Evolutionary conservation across 2,888 invertebrate species (phyloP).

Genomic region (Spodoptera littoralis): DNA sequence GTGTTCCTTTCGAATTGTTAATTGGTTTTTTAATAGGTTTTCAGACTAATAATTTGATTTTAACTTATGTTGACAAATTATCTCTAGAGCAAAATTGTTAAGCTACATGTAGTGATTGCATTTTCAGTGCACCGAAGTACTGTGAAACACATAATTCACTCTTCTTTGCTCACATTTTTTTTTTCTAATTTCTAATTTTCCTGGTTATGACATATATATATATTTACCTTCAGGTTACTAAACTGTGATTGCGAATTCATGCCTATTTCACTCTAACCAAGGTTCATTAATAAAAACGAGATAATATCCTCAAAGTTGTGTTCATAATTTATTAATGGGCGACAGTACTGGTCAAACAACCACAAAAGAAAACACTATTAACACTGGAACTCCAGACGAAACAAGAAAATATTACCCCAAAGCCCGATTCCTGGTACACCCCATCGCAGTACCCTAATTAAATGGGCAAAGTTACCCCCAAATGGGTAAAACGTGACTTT

Average conservation of each 20-base stretch:
- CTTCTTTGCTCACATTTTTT: no score
- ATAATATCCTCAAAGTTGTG: no score
- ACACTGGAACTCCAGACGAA: slow-evolving; percentile 37
- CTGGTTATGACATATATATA: no score
- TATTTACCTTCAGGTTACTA: no score
- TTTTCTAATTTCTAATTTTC: no score
- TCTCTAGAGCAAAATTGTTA: no score
- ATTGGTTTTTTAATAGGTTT: slow-evolving; percentile 4
- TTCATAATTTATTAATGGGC: not conserved
- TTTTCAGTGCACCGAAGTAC: no score
- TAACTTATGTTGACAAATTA: not conserved
- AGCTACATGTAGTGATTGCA: no score
- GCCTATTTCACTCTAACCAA: no score
- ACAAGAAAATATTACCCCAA: slow-evolving; percentile 54
- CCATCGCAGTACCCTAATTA: slow-evolving; percentile 67
- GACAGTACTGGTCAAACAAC: not conserved
- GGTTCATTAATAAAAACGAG: no score
- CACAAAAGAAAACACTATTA: slow-evolving; percentile 35
- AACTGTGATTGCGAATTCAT: no score
- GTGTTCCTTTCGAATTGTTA: slow-evolving; percentile 25
- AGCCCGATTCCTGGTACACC: slow-evolving; percentile 44
- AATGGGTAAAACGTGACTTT: slow-evolving; percentile 71
- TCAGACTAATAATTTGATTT: not conserved
- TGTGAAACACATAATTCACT: no score
- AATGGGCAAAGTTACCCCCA: slow-evolving; percentile 65